A percentile compares a stretch with the other conserved stretches of the same genome.
Conservation (phyloP, 2,113 vertebrate genomes). For the Aramus guarauna region DNA sequence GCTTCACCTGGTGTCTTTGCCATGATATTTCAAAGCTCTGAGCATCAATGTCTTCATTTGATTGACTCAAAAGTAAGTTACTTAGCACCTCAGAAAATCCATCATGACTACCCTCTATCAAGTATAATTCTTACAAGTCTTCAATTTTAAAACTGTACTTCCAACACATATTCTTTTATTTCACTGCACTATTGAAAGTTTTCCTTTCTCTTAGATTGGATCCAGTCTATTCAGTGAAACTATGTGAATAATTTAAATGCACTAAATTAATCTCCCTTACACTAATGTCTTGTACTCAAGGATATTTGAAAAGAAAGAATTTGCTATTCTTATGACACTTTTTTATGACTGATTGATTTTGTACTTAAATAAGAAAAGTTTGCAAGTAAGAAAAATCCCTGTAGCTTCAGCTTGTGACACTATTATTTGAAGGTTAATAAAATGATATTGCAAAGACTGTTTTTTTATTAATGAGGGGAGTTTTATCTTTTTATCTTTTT, state of each 20-base stretch:
- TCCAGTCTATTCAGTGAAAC: neutral
- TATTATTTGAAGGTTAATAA: neutral
- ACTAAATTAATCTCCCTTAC: neutral
- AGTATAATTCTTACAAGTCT: neutral
- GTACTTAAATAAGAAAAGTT: neutral
- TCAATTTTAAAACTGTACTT: neutral
- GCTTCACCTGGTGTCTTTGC: neutral
- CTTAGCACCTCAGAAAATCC: neutral
- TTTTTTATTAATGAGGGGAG: neutral
- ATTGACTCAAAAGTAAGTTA: neutral
- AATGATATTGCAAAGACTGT: neutral
- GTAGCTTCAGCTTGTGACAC: neutral
- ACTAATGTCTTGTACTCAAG: neutral
- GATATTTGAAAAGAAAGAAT: neutral
- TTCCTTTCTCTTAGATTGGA: neutral
- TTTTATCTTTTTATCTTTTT: neutral
- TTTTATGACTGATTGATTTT: neutral
- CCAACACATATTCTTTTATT: neutral
- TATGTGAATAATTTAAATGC: neutral
- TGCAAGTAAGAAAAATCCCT: neutral
- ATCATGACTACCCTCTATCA: neutral
- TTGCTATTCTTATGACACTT: neutral
- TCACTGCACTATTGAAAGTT: neutral
- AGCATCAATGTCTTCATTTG: neutral
- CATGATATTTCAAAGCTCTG: neutral